Conservation (phyloP, 2,888 invertebrate genomes). For the Elegia similella region DNA sequence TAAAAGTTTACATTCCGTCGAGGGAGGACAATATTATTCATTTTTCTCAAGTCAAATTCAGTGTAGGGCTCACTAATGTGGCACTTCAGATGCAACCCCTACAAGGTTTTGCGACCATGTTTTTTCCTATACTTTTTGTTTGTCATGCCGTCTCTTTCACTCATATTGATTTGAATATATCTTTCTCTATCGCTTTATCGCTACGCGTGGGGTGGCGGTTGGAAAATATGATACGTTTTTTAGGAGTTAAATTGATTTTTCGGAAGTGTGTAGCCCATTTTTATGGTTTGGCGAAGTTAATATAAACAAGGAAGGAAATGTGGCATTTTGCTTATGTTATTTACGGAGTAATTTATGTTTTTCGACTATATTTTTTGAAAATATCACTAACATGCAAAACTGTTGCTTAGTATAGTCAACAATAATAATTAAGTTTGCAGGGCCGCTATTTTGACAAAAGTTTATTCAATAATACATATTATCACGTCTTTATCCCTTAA, state of each 20-base stretch:
- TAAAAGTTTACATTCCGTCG: conserved; percentile 45
- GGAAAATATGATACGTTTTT: conserved; percentile 80
- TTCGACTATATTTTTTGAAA: neutral
- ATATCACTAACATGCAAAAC: neutral
- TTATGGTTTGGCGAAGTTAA: conserved; percentile 36
- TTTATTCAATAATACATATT: too few species aligned
- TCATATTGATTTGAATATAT: conserved; percentile 18
- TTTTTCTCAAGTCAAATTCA: conserved; percentile 69
- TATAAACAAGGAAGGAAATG: conserved; percentile 11
- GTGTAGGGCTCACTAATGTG: conserved; percentile 72
- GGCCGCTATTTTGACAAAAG: too few species aligned
- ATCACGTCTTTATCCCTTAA: too few species aligned
- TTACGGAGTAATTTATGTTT: neutral
- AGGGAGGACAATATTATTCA: conserved; percentile 65
- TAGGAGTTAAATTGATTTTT: conserved; percentile 78
- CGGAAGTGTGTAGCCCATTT: conserved; percentile 70
- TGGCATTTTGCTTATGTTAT: neutral
- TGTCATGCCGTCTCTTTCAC: conserved; percentile 44
- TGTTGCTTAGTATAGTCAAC: too few species aligned
- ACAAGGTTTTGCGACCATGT: conserved; percentile 75
- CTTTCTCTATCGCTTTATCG: conserved; percentile 57
- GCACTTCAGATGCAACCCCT: conserved; percentile 74
- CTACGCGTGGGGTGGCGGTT: conserved; percentile 65
- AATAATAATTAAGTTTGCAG: too few species aligned
- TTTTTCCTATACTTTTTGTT: conserved; percentile 76